These are phyloP conservation scores for Phasia obesa DNA, from an alignment of 2,888 invertebrate genomes.

Conservation along the genomic window DNA sequence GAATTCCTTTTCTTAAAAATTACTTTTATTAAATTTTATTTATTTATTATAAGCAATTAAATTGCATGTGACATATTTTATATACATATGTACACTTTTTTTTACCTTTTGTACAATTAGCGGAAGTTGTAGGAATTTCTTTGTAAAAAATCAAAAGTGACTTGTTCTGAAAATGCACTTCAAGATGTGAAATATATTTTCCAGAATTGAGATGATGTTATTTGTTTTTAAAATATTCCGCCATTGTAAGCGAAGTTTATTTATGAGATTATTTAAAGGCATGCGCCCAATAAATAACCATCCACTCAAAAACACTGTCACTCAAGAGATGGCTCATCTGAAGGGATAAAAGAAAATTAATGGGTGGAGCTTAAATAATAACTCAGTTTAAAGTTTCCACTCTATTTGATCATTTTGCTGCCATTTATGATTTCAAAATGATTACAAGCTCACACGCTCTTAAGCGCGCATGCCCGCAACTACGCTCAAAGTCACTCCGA, in stretches of 20 bases:
- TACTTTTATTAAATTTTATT: too few relatives aligned
- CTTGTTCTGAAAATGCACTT: too few relatives aligned
- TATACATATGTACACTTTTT: too few relatives aligned
- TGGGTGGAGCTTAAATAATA: slow-evolving; percentile 15
- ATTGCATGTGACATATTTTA: too few relatives aligned
- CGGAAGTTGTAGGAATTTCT: too few relatives aligned
- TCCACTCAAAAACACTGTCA: neutral
- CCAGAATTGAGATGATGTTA: neutral
- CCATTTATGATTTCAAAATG: slow-evolving; percentile 12
- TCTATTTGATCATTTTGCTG: slow-evolving; percentile 27
- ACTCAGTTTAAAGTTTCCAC: slow-evolving; percentile 2
- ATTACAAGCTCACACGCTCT: neutral
- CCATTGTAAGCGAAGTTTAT: neutral
- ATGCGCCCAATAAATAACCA: neutral
- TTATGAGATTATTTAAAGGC: neutral
- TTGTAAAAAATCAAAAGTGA: too few relatives aligned
- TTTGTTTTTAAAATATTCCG: neutral
- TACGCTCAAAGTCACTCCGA: neutral
- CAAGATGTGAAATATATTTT: too few relatives aligned
- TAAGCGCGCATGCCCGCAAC: slow-evolving; percentile 9
- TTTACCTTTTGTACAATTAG: too few relatives aligned
- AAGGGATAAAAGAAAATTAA: neutral
- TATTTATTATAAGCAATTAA: too few relatives aligned
- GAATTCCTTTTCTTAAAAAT: too few relatives aligned
- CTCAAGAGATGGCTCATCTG: neutral